Base-by-base conservation (phyloP, 2,888 invertebrate species). In the Mythimna loreyi region DNA sequence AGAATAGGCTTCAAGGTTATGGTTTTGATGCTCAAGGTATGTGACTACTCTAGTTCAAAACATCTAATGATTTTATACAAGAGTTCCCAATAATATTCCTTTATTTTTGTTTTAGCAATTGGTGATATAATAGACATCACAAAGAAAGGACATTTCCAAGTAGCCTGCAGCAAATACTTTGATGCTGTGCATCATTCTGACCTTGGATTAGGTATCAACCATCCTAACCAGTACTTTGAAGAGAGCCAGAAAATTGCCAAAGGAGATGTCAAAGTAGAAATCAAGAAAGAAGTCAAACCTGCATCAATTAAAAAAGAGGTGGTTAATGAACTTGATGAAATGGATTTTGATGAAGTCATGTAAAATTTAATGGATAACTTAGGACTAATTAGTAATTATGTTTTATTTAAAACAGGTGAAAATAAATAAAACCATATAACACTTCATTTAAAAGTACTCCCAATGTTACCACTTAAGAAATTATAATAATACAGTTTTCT, bases 161-260 rank as follows among this genome's bases (percentile, higher is more conserved):
- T 99, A 74, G 99, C 99, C 0, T 99, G 99, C 92, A 97, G 97
- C 52, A 97, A 97, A 89, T 98, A 98, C 91, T 99, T 98, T 93
- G 98, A 98, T 94, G 94, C 96, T 61, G 96, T 96, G 0, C 98
- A 98, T 80, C 97, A 97, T 82, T 93, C 96, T 7, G 95, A 96
- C n/a, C 87, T 97, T 19, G 97, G 97, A 49, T 94, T 97, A 50
- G 97, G 97, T 3, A 97, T 99, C 49, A 97, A 97, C 89, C 99
- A 99, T 94, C 99, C 99, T 0, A 99, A 99, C 94, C 98, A 98
- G 81, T 99, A 98, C 92, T 99, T 98, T 92, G 97, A 97, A 85
- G 98, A 98, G 87, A 98, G 98, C 86, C 97, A 97, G 83, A 97
- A 96, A 81, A 84, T 97, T 11, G 88, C 91, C 0, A 92, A 92